Base-by-base conservation (phyloP, 2,888 invertebrate species). In the Synergus japonicus region DNA sequence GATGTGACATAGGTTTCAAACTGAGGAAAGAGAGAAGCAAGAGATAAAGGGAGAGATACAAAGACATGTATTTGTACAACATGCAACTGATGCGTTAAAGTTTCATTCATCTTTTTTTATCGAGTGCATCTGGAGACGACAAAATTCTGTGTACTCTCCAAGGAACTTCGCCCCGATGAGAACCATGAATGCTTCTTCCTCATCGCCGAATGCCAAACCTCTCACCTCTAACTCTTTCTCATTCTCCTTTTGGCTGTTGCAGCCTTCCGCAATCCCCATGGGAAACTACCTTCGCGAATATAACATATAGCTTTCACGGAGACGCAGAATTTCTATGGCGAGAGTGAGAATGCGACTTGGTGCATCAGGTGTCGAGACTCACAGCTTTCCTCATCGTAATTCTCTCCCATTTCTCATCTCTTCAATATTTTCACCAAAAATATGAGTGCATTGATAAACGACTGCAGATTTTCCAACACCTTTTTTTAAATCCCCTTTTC, bases 261-360 rank as follows among this genome's bases (percentile, higher is more conserved):
- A 81, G 69, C 78, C 79, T 54, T 73, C 69, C 76, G 76, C 79
- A 77, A 81, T 76, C 80, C 82, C 82, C 79, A 81, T 82, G 79
- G 78, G 81, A 84, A 73, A 80, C 82, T 81, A 77, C 78, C 43
- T 79, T 84, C 76, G 77, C 79, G 81, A 78, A 84, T 82, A 80
- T 82, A 82, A 1, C 13, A 58, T 58, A 22, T 41, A 54, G 37
- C 73, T 49, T 54, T 54, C 54, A 41, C 82, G 76, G 83, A 76
- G 82, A 82, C 78, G 81, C 76, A 81, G 81, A 82, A 83, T 83
- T 85, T 83, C 83, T 83, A 85, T 82, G 78, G 83, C 81, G 79
- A 78, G 76, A 80, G 80, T 81, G 79, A 80, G 85, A 83, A 85
- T 82, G 82, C 83, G 78, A 82, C 78, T 80, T 78, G 80, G 78